Conservation (phyloP, 2,113 vertebrate species). For the Syrrhaptes paradoxus region DNA sequence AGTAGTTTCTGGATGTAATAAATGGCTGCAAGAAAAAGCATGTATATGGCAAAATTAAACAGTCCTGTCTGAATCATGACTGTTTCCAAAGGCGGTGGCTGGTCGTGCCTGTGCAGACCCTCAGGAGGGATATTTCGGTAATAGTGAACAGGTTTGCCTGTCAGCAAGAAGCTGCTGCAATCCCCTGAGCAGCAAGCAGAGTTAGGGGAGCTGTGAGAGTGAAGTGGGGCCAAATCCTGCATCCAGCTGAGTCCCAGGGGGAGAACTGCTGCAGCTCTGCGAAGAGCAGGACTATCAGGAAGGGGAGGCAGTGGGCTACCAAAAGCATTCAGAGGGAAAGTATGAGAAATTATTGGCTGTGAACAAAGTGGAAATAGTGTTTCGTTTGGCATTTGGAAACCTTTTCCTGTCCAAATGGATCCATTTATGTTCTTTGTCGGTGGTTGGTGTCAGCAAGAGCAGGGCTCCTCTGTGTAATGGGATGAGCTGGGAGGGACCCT, state of each 20-base stretch:
- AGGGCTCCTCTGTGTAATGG: background rate
- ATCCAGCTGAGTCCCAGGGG: background rate
- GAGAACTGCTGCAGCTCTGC: background rate
- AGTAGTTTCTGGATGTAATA: background rate
- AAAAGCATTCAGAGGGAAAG: background rate
- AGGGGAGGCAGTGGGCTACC: background rate
- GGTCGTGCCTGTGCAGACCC: too few relatives aligned
- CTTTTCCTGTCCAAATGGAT: background rate
- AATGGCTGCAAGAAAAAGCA: background rate
- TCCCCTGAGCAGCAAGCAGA: background rate
- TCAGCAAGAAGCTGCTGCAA: background rate
- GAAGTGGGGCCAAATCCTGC: background rate
- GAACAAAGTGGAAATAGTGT: background rate
- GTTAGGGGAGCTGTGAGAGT: background rate
- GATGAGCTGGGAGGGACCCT: background rate
- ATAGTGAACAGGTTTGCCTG: background rate
- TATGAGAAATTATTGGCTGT: background rate
- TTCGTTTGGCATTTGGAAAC: background rate
- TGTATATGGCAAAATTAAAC: background rate
- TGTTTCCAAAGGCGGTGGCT: background rate
- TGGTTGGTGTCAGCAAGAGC: background rate
- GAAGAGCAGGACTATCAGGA: background rate
- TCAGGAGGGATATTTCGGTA: background rate
- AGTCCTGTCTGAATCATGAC: background rate
- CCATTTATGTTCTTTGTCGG: background rate